A percentile compares a stretch with the other conserved stretches of the same genome.
These are phyloP conservation scores for Chelonus insularis DNA, from an alignment of 1,140 invertebrate species.

Conservation along the genomic window DNA sequence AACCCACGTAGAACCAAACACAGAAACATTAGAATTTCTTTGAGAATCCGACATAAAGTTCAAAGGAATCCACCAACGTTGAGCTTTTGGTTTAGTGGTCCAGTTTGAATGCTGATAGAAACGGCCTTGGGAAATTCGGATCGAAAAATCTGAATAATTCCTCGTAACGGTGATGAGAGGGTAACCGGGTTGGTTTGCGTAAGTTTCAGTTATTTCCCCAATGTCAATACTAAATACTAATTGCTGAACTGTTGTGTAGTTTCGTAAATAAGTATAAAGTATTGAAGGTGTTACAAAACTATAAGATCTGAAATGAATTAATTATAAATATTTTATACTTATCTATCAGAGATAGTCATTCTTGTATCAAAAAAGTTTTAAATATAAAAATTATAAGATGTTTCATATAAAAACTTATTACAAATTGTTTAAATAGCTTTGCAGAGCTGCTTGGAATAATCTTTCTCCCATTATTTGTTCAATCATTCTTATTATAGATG, in stretches of 20 bases:
- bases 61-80: constrained; percentile 55
- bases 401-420: constrained; percentile 30
- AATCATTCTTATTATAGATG: constrained; percentile 75
- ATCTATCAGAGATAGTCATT: neutral
- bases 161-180: constrained; percentile 62
- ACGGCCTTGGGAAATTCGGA: constrained; percentile 28
- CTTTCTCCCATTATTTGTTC: constrained; percentile 66
- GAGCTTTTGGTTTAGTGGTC: neutral
- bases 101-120: constrained; percentile 28
- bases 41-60: constrained; percentile 38
- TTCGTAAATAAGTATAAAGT: constrained; percentile 67
- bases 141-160: constrained; percentile 27
- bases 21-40: constrained; percentile 48
- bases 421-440: constrained; percentile 63
- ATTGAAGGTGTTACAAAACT: constrained; percentile 65
- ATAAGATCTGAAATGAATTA: constrained; percentile 20
- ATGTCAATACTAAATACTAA: constrained; percentile 25
- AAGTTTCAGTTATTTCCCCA: constrained; percentile 64
- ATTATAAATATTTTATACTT: neutral
- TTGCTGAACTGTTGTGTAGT: constrained; percentile 43
- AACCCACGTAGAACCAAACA: constrained; percentile 52
- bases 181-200: constrained; percentile 71
- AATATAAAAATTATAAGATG: neutral
- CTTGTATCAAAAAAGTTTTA: neutral
- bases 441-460: constrained; percentile 66